phyloP scores from a whole-genome alignment of 2,113 vertebrate species.

The Epinephelus fuscoguttatus region DNA sequence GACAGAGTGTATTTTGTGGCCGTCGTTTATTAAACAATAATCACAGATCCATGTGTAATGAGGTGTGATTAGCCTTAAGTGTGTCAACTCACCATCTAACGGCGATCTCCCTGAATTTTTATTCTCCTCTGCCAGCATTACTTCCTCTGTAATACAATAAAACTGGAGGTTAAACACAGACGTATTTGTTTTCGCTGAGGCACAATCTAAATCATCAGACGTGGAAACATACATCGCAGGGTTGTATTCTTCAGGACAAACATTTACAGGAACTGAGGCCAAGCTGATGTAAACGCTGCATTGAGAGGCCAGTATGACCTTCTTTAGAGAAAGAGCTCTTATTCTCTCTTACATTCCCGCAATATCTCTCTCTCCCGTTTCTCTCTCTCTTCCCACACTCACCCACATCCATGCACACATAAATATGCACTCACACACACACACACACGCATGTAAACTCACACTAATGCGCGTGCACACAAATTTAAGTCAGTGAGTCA shows the following conservation, averaged over 20 bases:
- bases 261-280: slow-evolving; percentile 37
- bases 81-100: slow-evolving; percentile 92
- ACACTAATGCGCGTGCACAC: slow-evolving; percentile 45
- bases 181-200: slow-evolving; percentile 21
- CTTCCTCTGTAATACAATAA: slow-evolving; percentile 90
- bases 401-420: slow-evolving; percentile 65
- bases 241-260: slow-evolving; percentile 39
- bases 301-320: slow-evolving; percentile 58
- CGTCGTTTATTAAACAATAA: neutral
- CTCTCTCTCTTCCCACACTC: slow-evolving; percentile 72
- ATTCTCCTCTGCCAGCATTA: slow-evolving; percentile 99
- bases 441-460: slow-evolving; percentile 29
- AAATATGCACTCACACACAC: slow-evolving; percentile 46
- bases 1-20: neutral
- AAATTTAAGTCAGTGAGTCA: slow-evolving; percentile 84
- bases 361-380: slow-evolving; percentile 19
- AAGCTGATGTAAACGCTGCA: slow-evolving; percentile 48
- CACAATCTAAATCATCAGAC: slow-evolving; percentile 21
- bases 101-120: slow-evolving; percentile 96
- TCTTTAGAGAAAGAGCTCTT: slow-evolving; percentile 61
- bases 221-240: slow-evolving; percentile 21
- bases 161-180: slow-evolving; percentile 45
- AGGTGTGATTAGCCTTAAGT: neutral
- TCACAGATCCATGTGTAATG: neutral
- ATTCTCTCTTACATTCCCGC: slow-evolving; percentile 53